Evolutionary conservation across 2,888 invertebrate genomes (phyloP).

Genomic region (Papilio protenor): DNA sequence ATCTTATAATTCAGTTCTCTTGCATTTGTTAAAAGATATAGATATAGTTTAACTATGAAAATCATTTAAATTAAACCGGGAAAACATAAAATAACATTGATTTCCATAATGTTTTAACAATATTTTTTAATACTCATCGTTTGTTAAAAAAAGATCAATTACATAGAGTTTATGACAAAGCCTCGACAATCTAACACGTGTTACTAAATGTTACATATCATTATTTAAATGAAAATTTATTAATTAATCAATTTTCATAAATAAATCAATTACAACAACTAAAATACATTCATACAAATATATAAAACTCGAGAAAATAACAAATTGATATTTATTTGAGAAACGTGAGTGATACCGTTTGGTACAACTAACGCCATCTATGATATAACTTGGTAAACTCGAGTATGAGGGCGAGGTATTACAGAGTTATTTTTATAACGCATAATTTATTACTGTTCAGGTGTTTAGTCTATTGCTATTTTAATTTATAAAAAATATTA

Average conservation of each 20-base stretch:
- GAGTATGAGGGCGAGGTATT: slow-evolving; percentile 50
- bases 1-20: background rate
- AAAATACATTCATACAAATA: background rate
- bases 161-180: background rate
- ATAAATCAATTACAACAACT: background rate
- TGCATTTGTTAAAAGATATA: background rate
- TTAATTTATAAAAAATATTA: background rate
- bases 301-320: background rate
- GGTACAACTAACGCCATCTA: slow-evolving; percentile 70
- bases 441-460: slow-evolving; percentile 51
- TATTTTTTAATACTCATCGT: background rate
- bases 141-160: background rate
- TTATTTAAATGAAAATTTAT: background rate
- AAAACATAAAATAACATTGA: background rate
- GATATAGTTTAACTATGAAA: background rate
- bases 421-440: slow-evolving; percentile 52
- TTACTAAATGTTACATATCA: background rate
- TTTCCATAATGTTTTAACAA: background rate
- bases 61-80: background rate
- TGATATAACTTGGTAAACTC: slow-evolving; percentile 68
- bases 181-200: background rate
- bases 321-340: background rate
- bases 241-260: background rate
- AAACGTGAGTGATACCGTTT: slow-evolving; percentile 48
- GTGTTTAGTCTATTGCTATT: slow-evolving; percentile 49